These are phyloP conservation scores for Caenorhabditis panamensis DNA, from an alignment of 2,888 invertebrate genomes.

Conservation along the genomic window DNA sequence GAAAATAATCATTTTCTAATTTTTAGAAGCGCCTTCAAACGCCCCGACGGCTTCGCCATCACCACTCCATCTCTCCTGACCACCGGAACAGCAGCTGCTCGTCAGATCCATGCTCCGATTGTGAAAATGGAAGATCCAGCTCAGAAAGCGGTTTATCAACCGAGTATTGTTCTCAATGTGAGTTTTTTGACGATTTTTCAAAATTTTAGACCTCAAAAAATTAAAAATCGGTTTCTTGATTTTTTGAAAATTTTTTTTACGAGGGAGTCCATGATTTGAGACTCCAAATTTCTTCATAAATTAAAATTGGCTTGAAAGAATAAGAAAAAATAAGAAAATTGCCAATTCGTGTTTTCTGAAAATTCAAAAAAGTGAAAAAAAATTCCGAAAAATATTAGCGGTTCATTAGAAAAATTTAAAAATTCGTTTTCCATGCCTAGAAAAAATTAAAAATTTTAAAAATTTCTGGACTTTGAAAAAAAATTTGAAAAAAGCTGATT, in stretches of 20 bases:
- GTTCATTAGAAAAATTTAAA: neutral
- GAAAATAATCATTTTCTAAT: neutral
- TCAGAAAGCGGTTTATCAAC: conserved; percentile 47
- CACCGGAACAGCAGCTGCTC: conserved; percentile 12
- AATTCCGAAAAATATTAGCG: neutral
- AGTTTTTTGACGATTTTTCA: neutral
- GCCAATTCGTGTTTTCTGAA: neutral
- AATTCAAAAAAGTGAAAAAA: neutral
- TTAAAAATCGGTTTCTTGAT: too few species aligned
- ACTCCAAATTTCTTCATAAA: too few species aligned
- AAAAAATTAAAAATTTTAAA: neutral
- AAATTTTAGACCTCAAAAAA: neutral
- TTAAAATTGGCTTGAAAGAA: too few species aligned
- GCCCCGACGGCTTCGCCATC: conserved; percentile 48
- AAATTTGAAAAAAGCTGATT: neutral
- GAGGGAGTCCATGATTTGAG: too few species aligned
- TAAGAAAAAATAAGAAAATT: neutral
- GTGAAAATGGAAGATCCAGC: conserved; percentile 16
- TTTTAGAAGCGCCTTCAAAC: conserved; percentile 51
- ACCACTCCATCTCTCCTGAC: conserved; percentile 43
- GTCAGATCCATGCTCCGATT: conserved; percentile 22
- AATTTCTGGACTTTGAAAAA: too few species aligned
- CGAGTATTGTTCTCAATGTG: conserved; percentile 64
- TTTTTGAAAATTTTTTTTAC: too few species aligned
- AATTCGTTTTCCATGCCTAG: too few species aligned